A percentile compares a stretch with the other conserved stretches of the same genome.
Evolutionary conservation across 2,797 vertebrate species (phyloP).

Genomic region (Manis javanica): DNA sequence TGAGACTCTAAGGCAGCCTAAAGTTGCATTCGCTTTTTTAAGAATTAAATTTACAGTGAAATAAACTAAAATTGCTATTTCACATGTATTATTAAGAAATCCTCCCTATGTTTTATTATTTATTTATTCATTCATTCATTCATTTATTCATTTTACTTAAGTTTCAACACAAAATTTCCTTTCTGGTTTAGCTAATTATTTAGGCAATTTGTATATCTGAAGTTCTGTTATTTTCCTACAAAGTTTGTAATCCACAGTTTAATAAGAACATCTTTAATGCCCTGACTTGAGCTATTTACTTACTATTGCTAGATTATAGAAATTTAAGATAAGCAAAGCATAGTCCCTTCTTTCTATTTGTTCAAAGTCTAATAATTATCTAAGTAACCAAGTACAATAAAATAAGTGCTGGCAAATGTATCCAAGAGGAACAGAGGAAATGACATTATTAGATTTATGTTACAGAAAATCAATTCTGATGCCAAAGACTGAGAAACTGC

Average conservation of each 20-base stretch:
- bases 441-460: background rate
- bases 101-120: background rate
- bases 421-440: background rate
- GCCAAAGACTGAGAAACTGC: background rate
- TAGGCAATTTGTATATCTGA: background rate
- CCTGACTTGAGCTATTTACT: background rate
- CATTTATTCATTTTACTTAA: background rate
- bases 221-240: background rate
- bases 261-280: background rate
- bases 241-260: background rate
- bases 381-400: background rate
- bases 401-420: background rate
- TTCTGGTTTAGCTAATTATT: background rate
- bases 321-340: background rate
- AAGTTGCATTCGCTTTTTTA: background rate
- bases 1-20: background rate
- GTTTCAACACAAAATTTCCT: background rate
- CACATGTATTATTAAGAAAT: background rate
- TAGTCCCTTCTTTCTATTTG: background rate
- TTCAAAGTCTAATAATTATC: background rate
- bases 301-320: background rate
- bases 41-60: slow-evolving; percentile 13
- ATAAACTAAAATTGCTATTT: background rate
- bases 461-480: background rate
- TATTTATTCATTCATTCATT: background rate